Evolutionary conservation across 2,797 vertebrate species (phyloP).

Genomic region (Dromococcyx pavoninus): DNA sequence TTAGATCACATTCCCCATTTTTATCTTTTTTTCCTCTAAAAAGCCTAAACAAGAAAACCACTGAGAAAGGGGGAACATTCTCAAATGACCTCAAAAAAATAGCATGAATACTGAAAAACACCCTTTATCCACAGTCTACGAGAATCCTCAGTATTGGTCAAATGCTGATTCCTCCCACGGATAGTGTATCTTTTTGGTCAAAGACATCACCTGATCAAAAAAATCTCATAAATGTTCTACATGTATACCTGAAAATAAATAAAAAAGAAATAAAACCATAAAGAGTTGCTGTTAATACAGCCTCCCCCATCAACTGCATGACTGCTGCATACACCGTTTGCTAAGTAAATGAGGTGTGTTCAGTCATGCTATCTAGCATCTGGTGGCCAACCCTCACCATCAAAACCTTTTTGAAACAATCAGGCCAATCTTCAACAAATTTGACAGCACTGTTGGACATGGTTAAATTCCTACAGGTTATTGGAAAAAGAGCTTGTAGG

Average conservation of each 20-base stretch:
- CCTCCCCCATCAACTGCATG: neutral
- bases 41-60: neutral
- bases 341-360: neutral
- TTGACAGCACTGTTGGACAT: neutral
- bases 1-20: neutral
- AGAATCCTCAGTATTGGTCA: neutral
- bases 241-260: neutral
- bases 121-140: neutral
- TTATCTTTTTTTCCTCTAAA: neutral
- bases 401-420: neutral
- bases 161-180: neutral
- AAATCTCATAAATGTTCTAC: neutral
- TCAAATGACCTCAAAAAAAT: neutral
- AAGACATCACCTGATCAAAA: neutral
- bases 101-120: neutral
- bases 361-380: fast-evolving
- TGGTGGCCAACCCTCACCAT: neutral
- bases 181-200: neutral
- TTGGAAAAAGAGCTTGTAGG: neutral
- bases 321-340: neutral
- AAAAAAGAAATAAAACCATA: neutral
- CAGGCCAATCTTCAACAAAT: neutral
- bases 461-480: neutral
- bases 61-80: neutral
- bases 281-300: neutral